Evolutionary conservation across 2,113 vertebrate species (phyloP), one percentile per base, ranked within the genome.

Genomic region (Dasyornis broadbenti): DNA sequence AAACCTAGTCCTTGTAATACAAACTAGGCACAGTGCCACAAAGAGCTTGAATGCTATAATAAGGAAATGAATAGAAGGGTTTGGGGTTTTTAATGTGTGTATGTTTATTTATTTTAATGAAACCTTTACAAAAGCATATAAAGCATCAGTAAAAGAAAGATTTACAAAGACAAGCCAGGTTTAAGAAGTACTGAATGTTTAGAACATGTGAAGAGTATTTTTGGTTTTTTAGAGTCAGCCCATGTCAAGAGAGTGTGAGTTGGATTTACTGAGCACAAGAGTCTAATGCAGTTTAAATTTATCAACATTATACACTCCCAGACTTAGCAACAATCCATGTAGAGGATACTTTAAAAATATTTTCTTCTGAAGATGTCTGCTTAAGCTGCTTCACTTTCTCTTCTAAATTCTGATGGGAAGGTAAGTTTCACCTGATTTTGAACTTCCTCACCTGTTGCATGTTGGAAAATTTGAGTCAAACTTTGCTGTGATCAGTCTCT

Each of bases 21-120:
- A 97, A 97, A 96, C 94, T 94, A 97, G 97, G 97, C 97, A 92
- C 71, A n/a, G 80, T 95, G 97, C 98, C 98, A 97, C 92, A 89
- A 85, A 96, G 93, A 78, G 30, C 90, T 96, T 96, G 96, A 97
- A 95, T 96, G 91, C 79, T 96, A 63, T 91, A 94, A 87, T 53
- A 98, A 93, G 90, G 57, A 93, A 92, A 98, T 93, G 37, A 96
- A 97, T 97, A 86, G 59, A 97, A 82, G 35, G 30, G 30, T 79
- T 93, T 18, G 17, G 11, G 4, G 2, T 28, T 68, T 90, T 59
- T 44, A 44, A 82, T 68, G 23, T 37, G 45, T 72, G n/a, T 90
- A 61, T 95, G 90, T 49, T 89, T 93, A 86, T 93, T 96, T 96
- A 56, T 82, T 94, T 90, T 93, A 95, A 96, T 81, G 61, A 95